Evolutionary conservation across 2,888 invertebrate genomes (phyloP), one percentile per base, ranked within the genome.

Genomic region (Holacanthella duospinosa): DNA sequence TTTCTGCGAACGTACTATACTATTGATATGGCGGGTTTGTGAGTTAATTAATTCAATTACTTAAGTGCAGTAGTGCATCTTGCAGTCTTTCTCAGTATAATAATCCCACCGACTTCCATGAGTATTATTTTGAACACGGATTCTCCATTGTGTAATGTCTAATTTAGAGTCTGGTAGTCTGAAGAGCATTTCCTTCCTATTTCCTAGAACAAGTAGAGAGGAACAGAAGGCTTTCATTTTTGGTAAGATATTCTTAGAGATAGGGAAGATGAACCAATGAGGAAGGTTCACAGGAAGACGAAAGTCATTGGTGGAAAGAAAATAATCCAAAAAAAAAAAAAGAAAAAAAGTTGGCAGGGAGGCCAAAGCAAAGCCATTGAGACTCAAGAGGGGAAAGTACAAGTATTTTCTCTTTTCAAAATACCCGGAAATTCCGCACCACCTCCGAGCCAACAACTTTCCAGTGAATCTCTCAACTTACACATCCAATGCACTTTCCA

Each of bases 271-370:
- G 16, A 53, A 56, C 64, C 62, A 66, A 66, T 63, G 63, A 61
- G 63, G 55, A 63, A 55, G 66, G 54, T 63, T 59, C 61, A 26
- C 62, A 58, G 58, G 27, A 24, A 44, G 29, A 54, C 28, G 19
- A 24, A 53, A 63, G 55, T 60, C 56, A 55, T 60, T 60, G 63
- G 63, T 44, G 59, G 59, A 44, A 21, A 29, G 29, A 43, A 43
- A 43, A 44, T 25, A 58, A 29, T 29, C 29, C n/a, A n/a, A n/a
- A n/a, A n/a, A n/a, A n/a, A n/a, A n/a, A n/a, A n/a, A n/a, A n/a
- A n/a, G n/a, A n/a, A n/a, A n/a, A 58, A 25, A 29, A 19, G 21
- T 25, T 21, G 25, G 28, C 28, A n/a, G 36, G 29, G 28, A 24
- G 29, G 36, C 21, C 29, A 43, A 3, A 4, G 28, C 27, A 28